A percentile compares a stretch with the other conserved stretches of the same genome.
Conservation (phyloP, 2,888 invertebrate genomes). For the Dilophus febrilis region DNA sequence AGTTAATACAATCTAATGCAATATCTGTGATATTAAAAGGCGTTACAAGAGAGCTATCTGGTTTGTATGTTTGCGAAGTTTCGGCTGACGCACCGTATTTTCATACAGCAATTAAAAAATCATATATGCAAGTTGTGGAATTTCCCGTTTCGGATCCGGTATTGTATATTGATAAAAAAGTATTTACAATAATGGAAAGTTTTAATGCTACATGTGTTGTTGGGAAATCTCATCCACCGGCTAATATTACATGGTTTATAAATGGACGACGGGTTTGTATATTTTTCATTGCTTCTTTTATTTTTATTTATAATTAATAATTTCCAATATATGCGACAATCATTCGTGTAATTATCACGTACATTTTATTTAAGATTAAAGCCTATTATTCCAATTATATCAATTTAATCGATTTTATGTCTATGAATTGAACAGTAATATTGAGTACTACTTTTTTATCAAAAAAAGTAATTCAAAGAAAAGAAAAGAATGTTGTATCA, state of each 20-base stretch:
- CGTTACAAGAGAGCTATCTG: slow-evolving; percentile 35
- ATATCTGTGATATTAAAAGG: slow-evolving; percentile 35
- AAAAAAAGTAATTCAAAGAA: too few relatives aligned
- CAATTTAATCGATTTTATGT: too few relatives aligned
- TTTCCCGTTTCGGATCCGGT: slow-evolving; percentile 35
- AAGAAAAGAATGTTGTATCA: too few relatives aligned
- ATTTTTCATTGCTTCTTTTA: neutral
- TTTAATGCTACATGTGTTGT: slow-evolving; percentile 37
- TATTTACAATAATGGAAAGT: slow-evolving; percentile 33
- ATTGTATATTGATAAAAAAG: slow-evolving; percentile 34
- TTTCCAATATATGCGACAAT: too few relatives aligned
- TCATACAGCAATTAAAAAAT: slow-evolving; percentile 36
- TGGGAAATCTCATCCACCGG: slow-evolving; percentile 36
- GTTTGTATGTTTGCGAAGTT: slow-evolving; percentile 38
- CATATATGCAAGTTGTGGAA: slow-evolving; percentile 37
- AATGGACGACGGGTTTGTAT: slow-evolving; percentile 34
- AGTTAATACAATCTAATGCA: too few relatives aligned
- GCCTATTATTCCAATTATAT: too few relatives aligned
- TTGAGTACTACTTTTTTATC: too few relatives aligned
- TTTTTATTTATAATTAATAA: neutral
- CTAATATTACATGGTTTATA: slow-evolving; percentile 38
- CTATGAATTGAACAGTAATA: too few relatives aligned
- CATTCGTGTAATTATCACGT: too few relatives aligned
- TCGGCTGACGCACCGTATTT: slow-evolving; percentile 40
- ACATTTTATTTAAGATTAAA: too few relatives aligned